These are phyloP conservation scores for Plecotus auritus DNA, from an alignment of 2,113 vertebrate species.

Conservation along the genomic window DNA sequence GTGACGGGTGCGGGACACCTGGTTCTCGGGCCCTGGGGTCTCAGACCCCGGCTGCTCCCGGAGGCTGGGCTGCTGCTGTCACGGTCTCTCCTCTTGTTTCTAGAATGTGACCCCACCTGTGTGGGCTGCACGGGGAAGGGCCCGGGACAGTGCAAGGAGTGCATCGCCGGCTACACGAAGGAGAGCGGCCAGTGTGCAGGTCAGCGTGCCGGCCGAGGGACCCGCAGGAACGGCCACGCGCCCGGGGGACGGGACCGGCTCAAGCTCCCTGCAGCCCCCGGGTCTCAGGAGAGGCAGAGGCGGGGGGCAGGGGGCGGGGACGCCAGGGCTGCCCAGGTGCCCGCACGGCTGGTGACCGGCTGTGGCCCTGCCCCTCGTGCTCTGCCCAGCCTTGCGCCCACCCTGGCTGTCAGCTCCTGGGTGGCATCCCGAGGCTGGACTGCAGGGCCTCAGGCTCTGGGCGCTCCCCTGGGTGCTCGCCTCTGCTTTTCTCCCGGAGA, in stretches of 20 bases:
- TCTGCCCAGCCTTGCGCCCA: background rate
- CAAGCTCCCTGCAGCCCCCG: too few species aligned
- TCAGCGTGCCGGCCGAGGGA: slow-evolving; percentile 47
- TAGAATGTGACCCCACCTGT: slow-evolving; percentile 90
- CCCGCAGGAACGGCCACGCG: too few species aligned
- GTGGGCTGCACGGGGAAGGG: slow-evolving; percentile 88
- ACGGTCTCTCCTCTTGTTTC: rapidly evolving
- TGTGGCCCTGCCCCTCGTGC: background rate
- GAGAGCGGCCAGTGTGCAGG: slow-evolving; percentile 87
- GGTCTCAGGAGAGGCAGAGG: rapidly evolving
- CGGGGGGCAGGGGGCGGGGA: rapidly evolving
- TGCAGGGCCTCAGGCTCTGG: background rate
- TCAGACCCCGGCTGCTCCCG: rapidly evolving
- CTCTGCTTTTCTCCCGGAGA: rapidly evolving
- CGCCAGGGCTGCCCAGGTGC: background rate
- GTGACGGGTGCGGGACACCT: background rate
- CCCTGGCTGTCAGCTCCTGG: background rate
- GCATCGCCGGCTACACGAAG: slow-evolving; percentile 83
- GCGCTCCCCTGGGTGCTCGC: rapidly evolving
- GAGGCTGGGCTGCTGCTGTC: rapidly evolving
- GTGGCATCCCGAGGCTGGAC: background rate
- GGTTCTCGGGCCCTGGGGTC: background rate
- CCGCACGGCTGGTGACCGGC: rapidly evolving
- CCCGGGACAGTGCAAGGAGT: slow-evolving; percentile 83
- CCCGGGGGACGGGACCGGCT: too few species aligned